These are phyloP conservation scores for Drosophila rubida DNA, from an alignment of 2,888 invertebrate species.

Conservation along the genomic window DNA sequence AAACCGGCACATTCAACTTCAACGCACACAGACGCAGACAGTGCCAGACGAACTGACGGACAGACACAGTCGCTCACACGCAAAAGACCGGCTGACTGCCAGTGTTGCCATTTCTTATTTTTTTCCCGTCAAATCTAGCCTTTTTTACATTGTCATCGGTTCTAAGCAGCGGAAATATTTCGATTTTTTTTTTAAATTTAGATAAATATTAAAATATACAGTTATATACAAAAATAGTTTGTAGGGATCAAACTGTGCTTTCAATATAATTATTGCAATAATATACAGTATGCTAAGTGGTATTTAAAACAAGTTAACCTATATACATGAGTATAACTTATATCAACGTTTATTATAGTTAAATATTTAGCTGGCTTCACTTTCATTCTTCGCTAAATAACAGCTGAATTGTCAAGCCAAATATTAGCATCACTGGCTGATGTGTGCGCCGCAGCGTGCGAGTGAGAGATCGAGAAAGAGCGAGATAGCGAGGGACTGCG, in stretches of 20 bases:
- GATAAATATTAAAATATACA: too few species aligned
- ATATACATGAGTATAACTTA: too few species aligned
- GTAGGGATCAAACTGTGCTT: too few species aligned
- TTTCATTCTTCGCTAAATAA: neutral
- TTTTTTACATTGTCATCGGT: too few species aligned
- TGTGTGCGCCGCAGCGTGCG: slow-evolving; percentile 41
- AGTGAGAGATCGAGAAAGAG: slow-evolving; percentile 4
- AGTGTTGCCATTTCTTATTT: neutral
- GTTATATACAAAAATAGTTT: too few species aligned
- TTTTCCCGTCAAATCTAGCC: neutral
- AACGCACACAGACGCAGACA: slow-evolving; percentile 60
- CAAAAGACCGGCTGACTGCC: slow-evolving; percentile 32
- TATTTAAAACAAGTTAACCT: too few species aligned
- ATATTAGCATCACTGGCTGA: slow-evolving; percentile 28
- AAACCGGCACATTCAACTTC: slow-evolving; percentile 81
- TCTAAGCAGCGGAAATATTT: too few species aligned
- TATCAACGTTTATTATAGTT: too few species aligned
- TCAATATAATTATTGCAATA: too few species aligned
- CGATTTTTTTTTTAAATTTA: too few species aligned
- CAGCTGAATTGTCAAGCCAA: neutral
- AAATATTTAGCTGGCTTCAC: neutral
- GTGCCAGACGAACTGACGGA: slow-evolving; percentile 21
- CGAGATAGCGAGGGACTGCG: slow-evolving; percentile 9
- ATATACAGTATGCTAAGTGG: too few species aligned
- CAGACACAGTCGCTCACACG: slow-evolving; percentile 34